These are phyloP conservation scores for Anthoscopus minutus DNA, from an alignment of 2,113 vertebrate genomes.

Conservation along the genomic window DNA sequence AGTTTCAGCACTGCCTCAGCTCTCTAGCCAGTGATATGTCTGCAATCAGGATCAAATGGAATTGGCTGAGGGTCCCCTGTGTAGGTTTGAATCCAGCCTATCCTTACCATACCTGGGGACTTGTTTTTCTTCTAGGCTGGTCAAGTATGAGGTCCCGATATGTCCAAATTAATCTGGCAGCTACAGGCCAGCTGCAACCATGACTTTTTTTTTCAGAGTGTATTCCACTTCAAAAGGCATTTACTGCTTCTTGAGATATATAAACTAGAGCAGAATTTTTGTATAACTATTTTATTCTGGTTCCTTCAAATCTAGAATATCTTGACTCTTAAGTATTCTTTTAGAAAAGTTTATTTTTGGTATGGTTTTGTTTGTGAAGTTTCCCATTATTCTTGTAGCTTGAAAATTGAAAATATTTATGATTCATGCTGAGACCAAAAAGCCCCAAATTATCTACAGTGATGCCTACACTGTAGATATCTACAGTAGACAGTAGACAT, in stretches of 20 bases:
- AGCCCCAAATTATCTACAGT: neutral
- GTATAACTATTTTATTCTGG: neutral
- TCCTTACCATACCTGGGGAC: no score
- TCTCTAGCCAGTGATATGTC: no score
- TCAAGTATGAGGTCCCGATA: no score
- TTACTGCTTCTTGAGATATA: neutral
- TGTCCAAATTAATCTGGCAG: no score
- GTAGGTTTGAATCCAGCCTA: no score
- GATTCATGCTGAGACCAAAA: neutral
- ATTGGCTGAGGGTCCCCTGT: no score
- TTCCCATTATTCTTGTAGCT: neutral
- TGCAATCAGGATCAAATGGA: no score
- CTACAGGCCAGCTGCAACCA: no score
- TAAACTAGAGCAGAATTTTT: neutral
- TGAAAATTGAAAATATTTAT: neutral
- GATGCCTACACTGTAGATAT: no score
- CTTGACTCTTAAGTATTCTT: neutral
- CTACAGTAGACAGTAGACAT: no score
- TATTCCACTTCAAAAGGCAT: neutral
- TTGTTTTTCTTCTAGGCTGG: no score
- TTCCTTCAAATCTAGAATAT: neutral
- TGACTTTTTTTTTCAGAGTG: neutral
- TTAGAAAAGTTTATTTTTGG: neutral
- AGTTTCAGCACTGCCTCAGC: no score
- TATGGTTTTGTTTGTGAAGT: neutral